Evolutionary conservation across 1,140 invertebrate genomes (phyloP), one percentile per base, ranked within the genome.

Genomic region (Phymastichus coffea): DNA sequence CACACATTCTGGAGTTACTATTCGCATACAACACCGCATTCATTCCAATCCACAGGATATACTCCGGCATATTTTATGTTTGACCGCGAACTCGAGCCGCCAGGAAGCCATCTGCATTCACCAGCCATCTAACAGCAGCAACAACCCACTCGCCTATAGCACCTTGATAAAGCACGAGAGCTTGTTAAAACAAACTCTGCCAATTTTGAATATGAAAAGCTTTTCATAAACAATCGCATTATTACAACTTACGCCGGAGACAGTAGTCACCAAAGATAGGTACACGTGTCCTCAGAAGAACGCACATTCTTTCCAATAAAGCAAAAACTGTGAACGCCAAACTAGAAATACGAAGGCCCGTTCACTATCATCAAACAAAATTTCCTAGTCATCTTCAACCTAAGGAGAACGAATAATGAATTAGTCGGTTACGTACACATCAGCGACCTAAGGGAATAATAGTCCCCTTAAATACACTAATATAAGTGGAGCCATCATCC

Each of bases 1-100:
- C 65, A 1, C 58, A 71, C 23, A 56, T 82, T 1, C 63, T 68
- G 1, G 67, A 71, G 19, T 65, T 81, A 4, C 63, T 69, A 0
- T 81, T 78, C 53, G 77, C 78, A 0, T 70, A 77, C 58, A 80
- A 81, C 49, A 76, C 77, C 3, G 75, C 72, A n/a, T 0, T 59
- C 66, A 4, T 56, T 75, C 61, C 57, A 67, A 14, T 62, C 70
- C 1, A 81, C 80, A 1, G 73, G 72, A 6, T 75, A 66, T n/a
- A n/a, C n/a, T 38, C 73, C 74, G 1, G 76, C 81, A n/a, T n/a
- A 73, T 44, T 52, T 81, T 6, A 78, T 63, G 4, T 73, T 73
- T 23, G 75, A 73, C 0, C 14, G 53, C 3, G 40, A 64, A 25
- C 40, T 49, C 0, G 15, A 19, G 1, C 10, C 44, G 1, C 51